Evolutionary conservation across 1,140 invertebrate species (phyloP).

Genomic region (Neelides sp.): DNA sequence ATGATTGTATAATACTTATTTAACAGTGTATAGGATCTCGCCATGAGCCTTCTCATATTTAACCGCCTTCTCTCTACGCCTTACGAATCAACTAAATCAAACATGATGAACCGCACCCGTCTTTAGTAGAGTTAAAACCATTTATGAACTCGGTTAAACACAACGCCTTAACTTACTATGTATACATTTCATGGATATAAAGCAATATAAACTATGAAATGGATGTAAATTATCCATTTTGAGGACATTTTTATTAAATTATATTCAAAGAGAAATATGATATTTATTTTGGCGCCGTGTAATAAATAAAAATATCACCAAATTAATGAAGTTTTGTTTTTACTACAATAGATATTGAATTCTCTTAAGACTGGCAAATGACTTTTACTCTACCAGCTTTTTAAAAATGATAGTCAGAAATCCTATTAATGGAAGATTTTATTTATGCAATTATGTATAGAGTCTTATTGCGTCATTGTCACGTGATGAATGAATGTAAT

Average conservation of each 20-base stretch:
- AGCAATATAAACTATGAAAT: too few relatives aligned
- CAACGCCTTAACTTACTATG: too few relatives aligned
- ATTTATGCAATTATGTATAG: background rate
- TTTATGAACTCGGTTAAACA: too few relatives aligned
- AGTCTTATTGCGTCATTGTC: background rate
- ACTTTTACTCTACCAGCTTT: background rate
- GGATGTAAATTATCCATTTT: too few relatives aligned
- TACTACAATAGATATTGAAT: background rate
- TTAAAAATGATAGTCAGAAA: background rate
- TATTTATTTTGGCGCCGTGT: too few relatives aligned
- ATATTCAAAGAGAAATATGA: too few relatives aligned
- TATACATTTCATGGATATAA: too few relatives aligned
- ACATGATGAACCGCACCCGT: background rate
- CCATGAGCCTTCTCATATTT: background rate
- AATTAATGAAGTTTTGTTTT: too few relatives aligned
- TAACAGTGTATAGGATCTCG: background rate
- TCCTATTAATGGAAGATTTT: background rate
- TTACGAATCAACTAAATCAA: background rate
- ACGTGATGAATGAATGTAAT: background rate
- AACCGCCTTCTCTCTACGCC: background rate
- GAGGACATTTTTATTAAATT: too few relatives aligned
- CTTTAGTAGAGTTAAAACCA: too few relatives aligned
- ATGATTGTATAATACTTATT: background rate
- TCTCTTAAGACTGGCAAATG: background rate
- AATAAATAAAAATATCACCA: too few relatives aligned